phyloP scores from a whole-genome alignment of 1,140 invertebrate genomes.

The Pachyrhynchus sulphureomaculatus region DNA sequence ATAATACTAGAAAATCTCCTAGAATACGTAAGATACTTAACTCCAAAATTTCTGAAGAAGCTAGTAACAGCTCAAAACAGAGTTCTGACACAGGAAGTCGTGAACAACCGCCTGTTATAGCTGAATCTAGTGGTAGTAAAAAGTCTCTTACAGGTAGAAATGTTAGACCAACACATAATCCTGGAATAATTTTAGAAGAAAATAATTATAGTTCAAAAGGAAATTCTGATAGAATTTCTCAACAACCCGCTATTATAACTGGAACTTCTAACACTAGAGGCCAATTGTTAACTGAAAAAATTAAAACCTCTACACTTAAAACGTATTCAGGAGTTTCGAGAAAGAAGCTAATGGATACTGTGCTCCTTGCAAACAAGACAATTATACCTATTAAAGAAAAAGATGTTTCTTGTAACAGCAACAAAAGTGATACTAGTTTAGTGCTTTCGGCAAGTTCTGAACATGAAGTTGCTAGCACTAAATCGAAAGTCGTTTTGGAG shows the following conservation, averaged over 20 bases:
- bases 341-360: background rate
- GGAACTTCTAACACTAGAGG: background rate
- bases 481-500: background rate
- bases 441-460: background rate
- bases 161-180: too few species aligned
- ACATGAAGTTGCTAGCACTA: background rate
- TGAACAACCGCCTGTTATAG: too few species aligned
- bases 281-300: conserved; percentile 3
- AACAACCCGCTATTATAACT: background rate
- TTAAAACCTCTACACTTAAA: conserved; percentile 1
- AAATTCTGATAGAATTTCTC: too few species aligned
- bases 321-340: background rate
- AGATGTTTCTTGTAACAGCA: background rate
- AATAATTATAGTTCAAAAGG: too few species aligned
- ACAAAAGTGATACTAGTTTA: background rate
- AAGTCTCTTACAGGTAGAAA: too few species aligned
- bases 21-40: too few species aligned
- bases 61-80: too few species aligned
- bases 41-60: too few species aligned
- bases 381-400: background rate
- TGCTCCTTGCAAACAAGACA: background rate
- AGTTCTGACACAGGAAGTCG: too few species aligned
- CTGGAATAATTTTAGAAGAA: too few species aligned
- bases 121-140: too few species aligned
- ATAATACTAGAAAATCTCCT: background rate